A percentile compares a stretch with the other conserved stretches of the same genome.
phyloP scores from a whole-genome alignment of 2,113 vertebrate genomes.

The Nannospalax galili region DNA sequence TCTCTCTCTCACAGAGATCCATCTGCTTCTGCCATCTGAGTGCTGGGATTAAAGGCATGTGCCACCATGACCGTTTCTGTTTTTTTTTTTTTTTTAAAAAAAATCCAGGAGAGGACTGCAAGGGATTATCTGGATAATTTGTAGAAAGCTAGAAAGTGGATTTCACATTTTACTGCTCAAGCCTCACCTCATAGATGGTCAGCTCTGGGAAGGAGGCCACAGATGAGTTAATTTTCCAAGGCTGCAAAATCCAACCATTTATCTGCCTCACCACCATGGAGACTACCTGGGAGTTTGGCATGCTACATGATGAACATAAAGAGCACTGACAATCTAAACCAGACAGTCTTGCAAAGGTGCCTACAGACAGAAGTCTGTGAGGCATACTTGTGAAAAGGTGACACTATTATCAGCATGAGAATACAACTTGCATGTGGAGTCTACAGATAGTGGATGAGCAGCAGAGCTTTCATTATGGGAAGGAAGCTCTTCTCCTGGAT shows the following conservation, averaged over 20 bases:
- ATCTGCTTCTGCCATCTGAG: too few species aligned
- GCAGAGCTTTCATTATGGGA: neutral
- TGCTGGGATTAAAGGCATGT: too few species aligned
- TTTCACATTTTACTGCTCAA: constrained; percentile 5
- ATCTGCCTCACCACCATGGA: neutral
- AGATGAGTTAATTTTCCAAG: neutral
- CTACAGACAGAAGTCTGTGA: neutral
- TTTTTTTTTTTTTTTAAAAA: too few species aligned
- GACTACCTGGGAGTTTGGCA: neutral
- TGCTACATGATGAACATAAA: neutral
- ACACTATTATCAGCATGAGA: neutral
- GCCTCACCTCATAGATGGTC: neutral
- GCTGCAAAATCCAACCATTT: neutral
- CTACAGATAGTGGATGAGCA: rapidly evolving
- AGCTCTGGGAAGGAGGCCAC: neutral
- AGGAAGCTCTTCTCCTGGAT: neutral
- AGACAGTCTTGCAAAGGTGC: neutral
- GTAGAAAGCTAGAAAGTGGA: constrained; percentile 53
- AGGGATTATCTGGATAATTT: constrained; percentile 61
- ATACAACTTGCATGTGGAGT: neutral
- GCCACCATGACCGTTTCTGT: too few species aligned
- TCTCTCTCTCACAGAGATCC: too few species aligned
- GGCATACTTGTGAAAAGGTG: neutral
- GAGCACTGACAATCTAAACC: neutral
- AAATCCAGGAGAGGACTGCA: constrained; percentile 54